Conservation (phyloP, 2,797 vertebrate genomes). For the Chelmon rostratus region DNA sequence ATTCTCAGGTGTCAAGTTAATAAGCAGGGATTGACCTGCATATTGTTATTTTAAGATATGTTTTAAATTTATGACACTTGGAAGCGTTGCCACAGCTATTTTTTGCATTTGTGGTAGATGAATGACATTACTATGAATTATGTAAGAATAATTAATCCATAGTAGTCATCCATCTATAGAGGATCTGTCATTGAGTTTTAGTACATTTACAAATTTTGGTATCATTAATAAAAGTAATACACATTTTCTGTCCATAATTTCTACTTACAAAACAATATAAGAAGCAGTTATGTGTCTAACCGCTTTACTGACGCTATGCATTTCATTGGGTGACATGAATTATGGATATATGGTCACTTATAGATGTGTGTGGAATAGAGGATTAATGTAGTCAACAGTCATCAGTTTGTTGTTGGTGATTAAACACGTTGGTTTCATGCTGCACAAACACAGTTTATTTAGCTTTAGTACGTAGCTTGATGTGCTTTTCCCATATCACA, state of each 20-base stretch:
- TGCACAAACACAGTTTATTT: not conserved
- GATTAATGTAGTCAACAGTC: not conserved
- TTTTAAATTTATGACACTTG: not conserved
- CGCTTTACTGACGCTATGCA: not conserved
- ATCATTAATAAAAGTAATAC: not conserved
- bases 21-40: not conserved
- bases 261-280: too few species aligned
- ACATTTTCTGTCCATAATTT: not conserved
- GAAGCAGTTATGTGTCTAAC: not conserved
- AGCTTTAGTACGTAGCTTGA: not conserved
- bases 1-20: not conserved
- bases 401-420: not conserved
- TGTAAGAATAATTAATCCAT: not conserved
- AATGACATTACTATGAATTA: not conserved
- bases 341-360: not conserved
- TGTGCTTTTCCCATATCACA: not conserved
- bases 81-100: not conserved
- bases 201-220: not conserved
- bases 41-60: not conserved
- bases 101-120: not conserved
- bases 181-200: not conserved
- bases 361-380: not conserved
- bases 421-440: not conserved
- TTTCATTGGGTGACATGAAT: not conserved
- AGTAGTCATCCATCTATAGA: not conserved